Conservation (phyloP, 2,797 vertebrate species). For the Sebastes cheni region DNA sequence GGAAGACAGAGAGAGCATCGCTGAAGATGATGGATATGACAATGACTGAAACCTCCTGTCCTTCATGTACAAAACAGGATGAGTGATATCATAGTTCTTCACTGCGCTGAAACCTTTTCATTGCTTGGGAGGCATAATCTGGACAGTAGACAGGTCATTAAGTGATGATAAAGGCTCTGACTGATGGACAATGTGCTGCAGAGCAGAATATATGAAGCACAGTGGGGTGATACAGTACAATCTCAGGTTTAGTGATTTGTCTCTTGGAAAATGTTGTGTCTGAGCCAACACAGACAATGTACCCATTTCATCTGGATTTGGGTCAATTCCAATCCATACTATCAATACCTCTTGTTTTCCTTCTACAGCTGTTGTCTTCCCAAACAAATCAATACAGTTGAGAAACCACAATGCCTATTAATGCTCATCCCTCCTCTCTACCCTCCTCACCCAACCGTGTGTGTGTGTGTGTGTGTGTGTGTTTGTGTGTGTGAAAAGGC, state of each 20-base stretch:
- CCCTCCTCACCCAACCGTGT: neutral
- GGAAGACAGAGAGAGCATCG: neutral
- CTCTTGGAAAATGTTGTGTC: neutral
- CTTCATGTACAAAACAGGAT: constrained; percentile 11
- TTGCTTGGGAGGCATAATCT: constrained; percentile 30
- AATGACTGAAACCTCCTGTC: constrained; percentile 16
- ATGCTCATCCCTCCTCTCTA: neutral
- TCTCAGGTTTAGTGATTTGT: neutral
- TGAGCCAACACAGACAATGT: neutral
- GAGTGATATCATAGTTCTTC: constrained; percentile 1
- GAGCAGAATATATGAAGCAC: neutral
- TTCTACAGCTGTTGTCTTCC: constrained; percentile 1
- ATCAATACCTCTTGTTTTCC: neutral
- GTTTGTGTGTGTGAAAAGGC: neutral
- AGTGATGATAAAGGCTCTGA: constrained; percentile 16
- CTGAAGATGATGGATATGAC: constrained; percentile 17
- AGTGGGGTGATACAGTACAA: neutral
- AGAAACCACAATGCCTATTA: neutral
- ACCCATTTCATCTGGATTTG: neutral
- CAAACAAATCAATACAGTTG: constrained; percentile 21
- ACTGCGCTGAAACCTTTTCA: constrained; percentile 20
- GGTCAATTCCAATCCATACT: neutral
- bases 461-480: too few species aligned
- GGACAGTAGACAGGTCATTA: constrained; percentile 24
- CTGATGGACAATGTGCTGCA: neutral